Evolutionary conservation across 1,140 invertebrate genomes (phyloP), one percentile per base, ranked within the genome.

Genomic region (Drosophila obscura): DNA sequence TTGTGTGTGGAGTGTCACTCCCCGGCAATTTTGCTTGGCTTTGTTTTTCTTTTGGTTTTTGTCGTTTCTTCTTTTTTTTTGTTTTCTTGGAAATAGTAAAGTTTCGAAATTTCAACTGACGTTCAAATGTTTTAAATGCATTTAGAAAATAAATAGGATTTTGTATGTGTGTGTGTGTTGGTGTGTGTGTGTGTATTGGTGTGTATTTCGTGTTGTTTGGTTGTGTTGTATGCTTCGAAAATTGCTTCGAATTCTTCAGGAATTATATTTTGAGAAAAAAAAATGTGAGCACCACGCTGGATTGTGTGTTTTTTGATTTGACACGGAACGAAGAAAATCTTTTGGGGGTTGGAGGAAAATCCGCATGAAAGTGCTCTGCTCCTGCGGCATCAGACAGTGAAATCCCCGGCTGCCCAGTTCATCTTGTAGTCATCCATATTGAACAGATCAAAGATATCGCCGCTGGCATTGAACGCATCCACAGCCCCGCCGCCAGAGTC

Each of bases 341-440:
- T 19, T 51, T 57, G 31, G 19, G 53, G 60, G 19, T 19, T 19
- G 19, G 43, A 39, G 41, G 51, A 39, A 24, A 53, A 50, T 19
- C 19, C 19, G 19, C 19, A 19, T 50, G n/a, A 41, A 45, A 45
- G 13, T 41, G 19, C 19, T 60, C 16, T 28, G 22, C 28, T 22
- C 51, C 16, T 57, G n/a, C 9, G 5, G n/a, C 26, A 49, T 77
- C 80, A 92, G n/a, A 92, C 91, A 9, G 91, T 91, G 62, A 91
- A 92, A 56, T 92, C 91, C 2, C 88, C 88, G 26, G 84, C 78
- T 41, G 90, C 90, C 90, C 90, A 92, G 31, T 80, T 88, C 91
- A 92, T 92, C 65, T 92, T 92, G 63, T 90, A 92, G 65, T 92
- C 91, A 64, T 92, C 91, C 35, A 92, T 92, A 62, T 90, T 91